phyloP scores from a whole-genome alignment of 2,113 vertebrate genomes.

The Myotis davidii region DNA sequence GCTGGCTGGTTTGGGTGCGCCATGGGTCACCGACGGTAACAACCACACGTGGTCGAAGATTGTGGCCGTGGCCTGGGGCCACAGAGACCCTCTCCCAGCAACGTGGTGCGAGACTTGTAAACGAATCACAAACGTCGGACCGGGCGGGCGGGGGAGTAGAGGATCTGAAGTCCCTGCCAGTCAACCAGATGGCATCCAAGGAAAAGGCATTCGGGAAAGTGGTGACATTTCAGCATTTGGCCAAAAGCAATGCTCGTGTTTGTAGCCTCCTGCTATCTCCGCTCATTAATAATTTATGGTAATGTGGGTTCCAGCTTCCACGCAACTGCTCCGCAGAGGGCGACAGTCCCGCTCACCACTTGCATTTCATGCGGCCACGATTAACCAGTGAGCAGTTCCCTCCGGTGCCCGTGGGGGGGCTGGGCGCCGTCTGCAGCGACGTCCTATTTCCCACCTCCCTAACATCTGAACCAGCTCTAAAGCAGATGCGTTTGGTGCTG shows the following conservation, averaged over 20 bases:
- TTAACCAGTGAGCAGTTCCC: slow-evolving; percentile 63
- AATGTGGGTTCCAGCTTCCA: slow-evolving; percentile 67
- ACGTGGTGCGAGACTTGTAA: neutral
- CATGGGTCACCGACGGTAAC: neutral
- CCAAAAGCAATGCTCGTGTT: slow-evolving; percentile 60
- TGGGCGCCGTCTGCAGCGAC: neutral
- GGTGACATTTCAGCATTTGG: slow-evolving; percentile 20
- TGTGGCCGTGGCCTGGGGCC: neutral
- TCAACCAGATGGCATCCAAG: slow-evolving; percentile 42
- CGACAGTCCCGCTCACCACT: slow-evolving; percentile 60
- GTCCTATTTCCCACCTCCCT: slow-evolving; percentile 36
- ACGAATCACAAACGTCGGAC: neutral
- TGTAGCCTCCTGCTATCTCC: slow-evolving; percentile 72
- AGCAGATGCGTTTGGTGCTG: slow-evolving; percentile 64
- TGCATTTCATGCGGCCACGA: slow-evolving; percentile 59
- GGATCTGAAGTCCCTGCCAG: neutral
- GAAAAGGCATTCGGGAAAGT: neutral
- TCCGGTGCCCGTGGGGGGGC: slow-evolving; percentile 54
- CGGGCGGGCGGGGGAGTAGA: neutral
- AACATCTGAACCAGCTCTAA: slow-evolving; percentile 65
- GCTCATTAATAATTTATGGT: slow-evolving; percentile 70
- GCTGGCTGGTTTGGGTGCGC: neutral
- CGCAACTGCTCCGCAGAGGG: slow-evolving; percentile 69
- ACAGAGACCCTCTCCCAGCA: neutral
- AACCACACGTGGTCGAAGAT: neutral